Evolutionary conservation across 2,797 vertebrate species (phyloP).

Genomic region (Enteromius trimaculatus): DNA sequence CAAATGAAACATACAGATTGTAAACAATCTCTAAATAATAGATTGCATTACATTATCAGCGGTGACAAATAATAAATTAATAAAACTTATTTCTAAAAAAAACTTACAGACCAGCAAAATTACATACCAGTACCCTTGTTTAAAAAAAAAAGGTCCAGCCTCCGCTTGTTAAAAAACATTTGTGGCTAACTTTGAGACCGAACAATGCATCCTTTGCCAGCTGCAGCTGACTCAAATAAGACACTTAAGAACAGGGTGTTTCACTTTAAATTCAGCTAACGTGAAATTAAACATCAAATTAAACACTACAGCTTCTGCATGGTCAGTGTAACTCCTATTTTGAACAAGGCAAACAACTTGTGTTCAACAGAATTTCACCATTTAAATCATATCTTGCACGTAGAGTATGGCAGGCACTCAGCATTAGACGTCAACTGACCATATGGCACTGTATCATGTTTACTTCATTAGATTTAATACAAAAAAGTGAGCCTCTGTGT

Average conservation of each 20-base stretch:
- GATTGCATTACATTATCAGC: not conserved
- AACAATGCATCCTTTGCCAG: slow-evolving; percentile 43
- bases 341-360: not conserved
- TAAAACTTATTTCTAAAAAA: not conserved
- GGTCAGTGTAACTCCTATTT: slow-evolving; percentile 10
- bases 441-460: slow-evolving; percentile 25
- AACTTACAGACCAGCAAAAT: slow-evolving; percentile 3
- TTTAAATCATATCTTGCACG: not conserved
- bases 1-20: not conserved
- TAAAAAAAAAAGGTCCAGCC: slow-evolving; percentile 19
- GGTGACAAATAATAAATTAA: not conserved
- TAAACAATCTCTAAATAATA: not conserved
- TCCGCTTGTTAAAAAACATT: slow-evolving; percentile 31
- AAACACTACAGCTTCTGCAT: slow-evolving; percentile 1
- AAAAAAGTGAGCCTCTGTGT: slow-evolving; percentile 21
- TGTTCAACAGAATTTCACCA: slow-evolving; percentile 6
- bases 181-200: slow-evolving; percentile 32
- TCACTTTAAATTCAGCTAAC: slow-evolving; percentile 32
- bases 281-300: slow-evolving; percentile 31
- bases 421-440: slow-evolving; percentile 18
- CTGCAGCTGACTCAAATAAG: slow-evolving; percentile 53
- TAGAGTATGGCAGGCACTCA: not conserved
- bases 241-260: slow-evolving; percentile 35
- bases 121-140: slow-evolving; percentile 13
- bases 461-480: slow-evolving; percentile 20